phyloP scores from a whole-genome alignment of 2,113 vertebrate species.

The Zosterops hypoxanthus region DNA sequence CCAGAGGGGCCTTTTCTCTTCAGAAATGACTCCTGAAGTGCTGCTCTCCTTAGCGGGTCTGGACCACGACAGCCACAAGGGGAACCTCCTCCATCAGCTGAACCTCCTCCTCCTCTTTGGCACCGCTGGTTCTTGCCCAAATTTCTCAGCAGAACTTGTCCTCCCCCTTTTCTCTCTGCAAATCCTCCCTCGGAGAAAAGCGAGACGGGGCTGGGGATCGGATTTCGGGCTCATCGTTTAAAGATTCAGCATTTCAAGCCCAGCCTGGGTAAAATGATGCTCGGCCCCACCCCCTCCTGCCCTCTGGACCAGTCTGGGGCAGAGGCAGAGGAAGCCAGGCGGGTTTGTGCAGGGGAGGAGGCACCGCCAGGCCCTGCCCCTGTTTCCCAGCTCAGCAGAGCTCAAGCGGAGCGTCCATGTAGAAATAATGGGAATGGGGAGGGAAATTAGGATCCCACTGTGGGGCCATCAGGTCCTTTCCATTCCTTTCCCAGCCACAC shows the following conservation, averaged over 20 bases:
- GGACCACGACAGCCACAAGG: neutral
- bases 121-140: neutral
- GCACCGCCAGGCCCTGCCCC: neutral
- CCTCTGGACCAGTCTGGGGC: neutral
- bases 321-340: neutral
- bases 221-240: constrained; percentile 33
- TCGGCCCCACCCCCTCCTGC: neutral
- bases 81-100: neutral
- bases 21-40: neutral
- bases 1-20: neutral
- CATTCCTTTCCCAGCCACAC: neutral
- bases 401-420: neutral
- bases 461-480: neutral
- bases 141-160: neutral
- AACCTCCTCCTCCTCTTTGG: neutral
- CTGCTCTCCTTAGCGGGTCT: neutral
- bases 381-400: neutral
- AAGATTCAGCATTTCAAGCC: neutral
- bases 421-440: neutral
- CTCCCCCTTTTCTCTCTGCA: neutral
- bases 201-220: neutral
- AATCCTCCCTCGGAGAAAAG: neutral
- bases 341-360: neutral
- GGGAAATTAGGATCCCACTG: neutral
- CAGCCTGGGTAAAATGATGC: neutral